Evolutionary conservation across 2,113 vertebrate species (phyloP).

Genomic region (Oostethus manadensis): DNA sequence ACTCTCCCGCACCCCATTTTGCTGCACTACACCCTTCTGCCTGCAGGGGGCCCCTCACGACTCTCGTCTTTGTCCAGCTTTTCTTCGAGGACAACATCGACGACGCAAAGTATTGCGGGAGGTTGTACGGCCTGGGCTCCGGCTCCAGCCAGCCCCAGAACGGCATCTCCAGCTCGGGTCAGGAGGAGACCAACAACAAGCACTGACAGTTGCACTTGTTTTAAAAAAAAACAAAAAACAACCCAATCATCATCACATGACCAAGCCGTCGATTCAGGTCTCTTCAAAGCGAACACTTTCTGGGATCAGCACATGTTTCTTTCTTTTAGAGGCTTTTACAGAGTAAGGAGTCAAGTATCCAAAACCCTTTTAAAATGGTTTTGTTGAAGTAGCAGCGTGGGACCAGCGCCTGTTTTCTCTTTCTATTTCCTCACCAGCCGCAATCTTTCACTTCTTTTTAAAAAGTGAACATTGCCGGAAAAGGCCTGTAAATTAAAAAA

Average conservation of each 20-base stretch:
- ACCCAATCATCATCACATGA: neutral
- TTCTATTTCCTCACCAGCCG: conserved; percentile 32
- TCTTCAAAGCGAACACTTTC: conserved; percentile 3
- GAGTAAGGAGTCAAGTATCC: conserved; percentile 29
- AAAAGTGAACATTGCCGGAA: conserved; percentile 58
- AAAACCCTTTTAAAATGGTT: conserved; percentile 38
- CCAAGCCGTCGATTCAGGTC: conserved; percentile 36
- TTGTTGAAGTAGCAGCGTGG: conserved; percentile 45
- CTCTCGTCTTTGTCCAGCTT: conserved; percentile 67
- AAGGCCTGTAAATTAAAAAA: conserved; percentile 66
- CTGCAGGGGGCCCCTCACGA: neutral
- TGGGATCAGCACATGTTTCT: neutral
- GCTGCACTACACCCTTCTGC: neutral
- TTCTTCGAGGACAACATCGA: conserved; percentile 99
- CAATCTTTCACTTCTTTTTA: conserved; percentile 63
- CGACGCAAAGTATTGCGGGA: conserved; percentile 95
- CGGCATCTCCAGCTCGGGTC: conserved; percentile 72
- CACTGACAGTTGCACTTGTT: conserved; percentile 72
- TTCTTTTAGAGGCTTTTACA: conserved; percentile 48
- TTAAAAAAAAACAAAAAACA: conserved; percentile 42
- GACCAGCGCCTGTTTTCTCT: conserved; percentile 59
- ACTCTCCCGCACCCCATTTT: neutral
- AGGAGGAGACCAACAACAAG: conserved; percentile 77
- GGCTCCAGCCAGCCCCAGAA: conserved; percentile 92
- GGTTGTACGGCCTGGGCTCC: conserved; percentile 91